Conservation (phyloP, 2,888 invertebrate genomes). For the Anodontia alba region DNA sequence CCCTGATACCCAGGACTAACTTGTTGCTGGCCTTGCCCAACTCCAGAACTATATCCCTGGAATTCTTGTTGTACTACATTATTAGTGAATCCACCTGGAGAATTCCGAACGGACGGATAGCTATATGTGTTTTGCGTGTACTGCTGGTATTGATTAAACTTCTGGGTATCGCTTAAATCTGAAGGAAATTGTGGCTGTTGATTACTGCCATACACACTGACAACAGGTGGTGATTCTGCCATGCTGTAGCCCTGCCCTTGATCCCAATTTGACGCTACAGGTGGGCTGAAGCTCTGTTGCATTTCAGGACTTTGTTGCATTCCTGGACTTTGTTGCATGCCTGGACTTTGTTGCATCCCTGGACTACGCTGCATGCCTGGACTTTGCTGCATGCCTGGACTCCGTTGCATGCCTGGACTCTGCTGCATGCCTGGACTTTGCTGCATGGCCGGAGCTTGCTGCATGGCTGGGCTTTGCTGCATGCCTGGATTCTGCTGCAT, state of each 20-base stretch:
- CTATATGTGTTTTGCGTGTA: neutral
- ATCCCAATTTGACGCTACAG: neutral
- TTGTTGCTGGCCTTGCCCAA: neutral
- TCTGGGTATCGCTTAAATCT: neutral
- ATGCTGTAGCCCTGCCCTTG: neutral
- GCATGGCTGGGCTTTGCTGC: neutral
- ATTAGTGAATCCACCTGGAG: neutral
- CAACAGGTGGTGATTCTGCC: neutral
- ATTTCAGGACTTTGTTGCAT: neutral
- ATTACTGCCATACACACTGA: neutral
- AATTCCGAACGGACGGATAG: neutral
- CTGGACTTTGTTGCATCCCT: neutral
- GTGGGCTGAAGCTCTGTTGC: neutral
- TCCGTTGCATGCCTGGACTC: neutral
- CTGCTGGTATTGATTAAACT: neutral
- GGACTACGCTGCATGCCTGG: neutral
- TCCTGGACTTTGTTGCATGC: neutral
- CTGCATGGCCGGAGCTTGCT: neutral
- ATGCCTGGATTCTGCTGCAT: neutral
- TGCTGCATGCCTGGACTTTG: neutral
- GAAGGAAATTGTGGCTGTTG: neutral
- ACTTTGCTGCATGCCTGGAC: neutral
- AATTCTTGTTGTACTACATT: neutral
- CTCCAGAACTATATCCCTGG: neutral
- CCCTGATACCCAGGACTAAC: neutral